Evolutionary conservation across 23 tunicate species (phyloP).

Genomic region (Halocynthia aurantium): DNA sequence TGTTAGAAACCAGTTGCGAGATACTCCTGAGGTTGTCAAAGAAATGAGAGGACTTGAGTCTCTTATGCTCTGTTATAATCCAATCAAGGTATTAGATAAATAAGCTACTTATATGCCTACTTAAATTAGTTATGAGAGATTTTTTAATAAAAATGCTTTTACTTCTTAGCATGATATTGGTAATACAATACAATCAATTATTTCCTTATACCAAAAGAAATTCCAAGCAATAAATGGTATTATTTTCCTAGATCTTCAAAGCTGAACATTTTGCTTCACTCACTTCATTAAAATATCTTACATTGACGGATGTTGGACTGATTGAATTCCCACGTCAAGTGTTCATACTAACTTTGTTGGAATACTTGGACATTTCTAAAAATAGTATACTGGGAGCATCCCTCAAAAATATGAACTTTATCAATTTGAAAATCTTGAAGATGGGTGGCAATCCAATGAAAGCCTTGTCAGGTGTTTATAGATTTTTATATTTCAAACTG

Average conservation of each 20-base stretch:
- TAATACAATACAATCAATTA: neutral
- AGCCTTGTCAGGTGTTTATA: constrained; percentile 8
- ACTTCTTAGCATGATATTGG: neutral
- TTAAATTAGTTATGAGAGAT: no score
- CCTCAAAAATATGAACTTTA: constrained; percentile 26
- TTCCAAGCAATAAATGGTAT: neutral
- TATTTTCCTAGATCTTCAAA: constrained; percentile 27
- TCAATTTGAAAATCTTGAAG: constrained; percentile 33
- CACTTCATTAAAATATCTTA: constrained; percentile 19
- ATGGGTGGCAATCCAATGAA: constrained; percentile 25
- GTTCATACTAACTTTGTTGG: constrained; percentile 25
- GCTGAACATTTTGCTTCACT: constrained; percentile 43
- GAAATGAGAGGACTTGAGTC: constrained; percentile 45
- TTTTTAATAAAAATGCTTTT: no score
- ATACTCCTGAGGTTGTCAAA: constrained; percentile 40
- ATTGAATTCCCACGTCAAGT: constrained; percentile 18
- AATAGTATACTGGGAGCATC: constrained; percentile 29
- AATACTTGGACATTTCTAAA: constrained; percentile 29
- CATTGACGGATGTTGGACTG: constrained; percentile 50
- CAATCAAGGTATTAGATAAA: constrained; percentile 37
- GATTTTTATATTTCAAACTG: neutral
- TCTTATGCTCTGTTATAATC: constrained; percentile 49
- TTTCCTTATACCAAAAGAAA: neutral
- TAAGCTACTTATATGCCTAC: neutral
- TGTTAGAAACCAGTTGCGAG: constrained; percentile 32